Evolutionary conservation across 2,888 invertebrate genomes (phyloP), one percentile per base, ranked within the genome.

Genomic region (Drosophila ezoana): DNA sequence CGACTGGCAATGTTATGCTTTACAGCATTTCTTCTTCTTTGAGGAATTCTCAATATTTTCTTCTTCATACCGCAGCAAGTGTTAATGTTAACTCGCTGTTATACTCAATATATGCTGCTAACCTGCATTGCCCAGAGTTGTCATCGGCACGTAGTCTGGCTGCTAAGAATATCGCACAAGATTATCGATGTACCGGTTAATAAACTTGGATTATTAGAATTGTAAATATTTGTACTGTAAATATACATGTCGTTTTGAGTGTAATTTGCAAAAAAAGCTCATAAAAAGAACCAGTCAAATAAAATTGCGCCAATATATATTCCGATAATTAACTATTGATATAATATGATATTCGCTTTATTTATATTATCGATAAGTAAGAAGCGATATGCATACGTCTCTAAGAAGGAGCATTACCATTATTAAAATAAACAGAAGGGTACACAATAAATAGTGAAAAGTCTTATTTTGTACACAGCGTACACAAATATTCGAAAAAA

Each of bases 1-100:
- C 81, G 73, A 83, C 75, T 75, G 76, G 66, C 62, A 75, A 75
- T 75, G 72, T 75, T 75, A 60, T 75, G 75, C 20, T 41, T 23
- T 20, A 47, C 64, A 74, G 53, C 13, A 35, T 35, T 32, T 48
- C 74, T 63, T 73, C 73, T 64, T 74, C 70, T 69, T 74, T 64
- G 64, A 54, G 64, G 45, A 69, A 73, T 33, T 18, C 41, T 37
- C 9, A 54, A 62, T 43, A 72, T 43, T 40, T 52, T 40, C 52
- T 57, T 71, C 58, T 44, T 58, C 43, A 44, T 66, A 8, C 4
- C 20, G 35, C 37, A 62, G 33, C 35, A 43, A 44, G 43, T 58
- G 33, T 23, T 43, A 8, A 41, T 57, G 74, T 45, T 54, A 51
- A 8, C 16, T 13, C 32, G 8, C 53, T 74, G 74, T 61, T 69